Base-by-base conservation (phyloP, 2,888 invertebrate genomes). In the Lasiommata megera region DNA sequence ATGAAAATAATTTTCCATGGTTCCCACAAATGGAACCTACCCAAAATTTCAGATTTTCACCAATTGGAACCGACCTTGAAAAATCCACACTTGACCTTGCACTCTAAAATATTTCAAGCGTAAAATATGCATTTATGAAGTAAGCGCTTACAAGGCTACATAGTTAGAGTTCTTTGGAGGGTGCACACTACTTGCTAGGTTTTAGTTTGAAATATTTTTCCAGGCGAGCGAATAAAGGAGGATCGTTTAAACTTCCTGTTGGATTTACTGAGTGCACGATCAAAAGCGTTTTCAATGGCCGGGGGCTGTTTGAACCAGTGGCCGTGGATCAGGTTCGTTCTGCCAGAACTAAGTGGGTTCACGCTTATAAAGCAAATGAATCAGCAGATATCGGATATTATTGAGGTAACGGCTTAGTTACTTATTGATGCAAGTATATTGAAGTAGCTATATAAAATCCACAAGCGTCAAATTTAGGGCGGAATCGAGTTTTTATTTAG, bases 241-340 rank as follows among this genome's bases (percentile, higher is more conserved):
- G 92, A 92, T 6, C 89, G 92, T 61, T 74, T 92, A 46, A 76
- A 71, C 51, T 67, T 70, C 50, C 67, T 87, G 46, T 60, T 87
- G 44, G 79, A 80, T 7, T 67, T 89, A 56, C 71, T 88, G 46
- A 69, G 67, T 54, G 69, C 73, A 37, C 71, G 83, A 31, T 77
- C 80, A 1, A 91, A 88, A 66, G 80, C 92, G 9, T 91, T 93
- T 57, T 93, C 94, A 51, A 92, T 94, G 74, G 91, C 93, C 2
- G 95, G 95, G 0, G 95, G 95, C 0, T 72, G 94, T 56, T 74
- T 95, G 9, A 94, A 94, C 65, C 93, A 94, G 68, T 81, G 94
- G 72, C 95, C 96, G 0, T 93, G 94, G 79, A 77, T 94, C 58
- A 88, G 95, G 56, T 93, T 91, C 69, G 61, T 95, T 5, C 92